Conservation (phyloP, 2,888 invertebrate genomes). For the Phorcus lineatus region DNA sequence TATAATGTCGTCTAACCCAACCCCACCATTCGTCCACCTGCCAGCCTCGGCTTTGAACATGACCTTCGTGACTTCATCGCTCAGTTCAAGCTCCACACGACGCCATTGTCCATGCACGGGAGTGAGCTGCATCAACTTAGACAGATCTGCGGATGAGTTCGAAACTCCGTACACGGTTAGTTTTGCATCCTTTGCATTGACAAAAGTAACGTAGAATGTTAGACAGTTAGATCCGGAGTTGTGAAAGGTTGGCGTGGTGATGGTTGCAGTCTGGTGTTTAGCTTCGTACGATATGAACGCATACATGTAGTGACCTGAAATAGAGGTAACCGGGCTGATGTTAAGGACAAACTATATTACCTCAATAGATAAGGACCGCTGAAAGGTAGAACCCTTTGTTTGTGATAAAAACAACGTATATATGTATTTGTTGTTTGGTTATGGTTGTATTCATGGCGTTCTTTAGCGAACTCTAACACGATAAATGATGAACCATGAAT, state of each 20-base stretch:
- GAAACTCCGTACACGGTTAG: slow-evolving; percentile 44
- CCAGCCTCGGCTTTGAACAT: slow-evolving; percentile 29
- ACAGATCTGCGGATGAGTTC: slow-evolving; percentile 16
- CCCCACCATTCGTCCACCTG: slow-evolving; percentile 27
- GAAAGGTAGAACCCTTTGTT: no score
- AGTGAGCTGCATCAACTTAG: slow-evolving; percentile 27
- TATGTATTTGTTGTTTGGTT: no score
- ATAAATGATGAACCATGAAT: no score
- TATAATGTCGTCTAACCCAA: slow-evolving; percentile 45
- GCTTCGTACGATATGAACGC: slow-evolving; percentile 36
- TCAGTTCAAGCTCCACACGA: slow-evolving; percentile 29
- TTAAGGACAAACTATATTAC: neutral
- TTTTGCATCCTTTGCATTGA: slow-evolving; percentile 43
- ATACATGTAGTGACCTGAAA: slow-evolving; percentile 50
- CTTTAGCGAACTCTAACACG: no score
- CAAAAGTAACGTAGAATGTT: slow-evolving; percentile 46
- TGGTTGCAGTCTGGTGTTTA: slow-evolving; percentile 31
- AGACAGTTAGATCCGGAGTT: slow-evolving; percentile 40
- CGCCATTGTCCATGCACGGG: slow-evolving; percentile 30
- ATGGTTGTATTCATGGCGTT: no score
- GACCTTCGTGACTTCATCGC: slow-evolving; percentile 11
- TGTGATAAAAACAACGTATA: no score
- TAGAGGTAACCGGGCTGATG: neutral
- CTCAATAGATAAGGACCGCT: no score
- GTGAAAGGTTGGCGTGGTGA: slow-evolving; percentile 40